A percentile compares a stretch with the other conserved stretches of the same genome.
Evolutionary conservation across 2,113 vertebrate species (phyloP).

Genomic region (Melanerpes aurifrons): DNA sequence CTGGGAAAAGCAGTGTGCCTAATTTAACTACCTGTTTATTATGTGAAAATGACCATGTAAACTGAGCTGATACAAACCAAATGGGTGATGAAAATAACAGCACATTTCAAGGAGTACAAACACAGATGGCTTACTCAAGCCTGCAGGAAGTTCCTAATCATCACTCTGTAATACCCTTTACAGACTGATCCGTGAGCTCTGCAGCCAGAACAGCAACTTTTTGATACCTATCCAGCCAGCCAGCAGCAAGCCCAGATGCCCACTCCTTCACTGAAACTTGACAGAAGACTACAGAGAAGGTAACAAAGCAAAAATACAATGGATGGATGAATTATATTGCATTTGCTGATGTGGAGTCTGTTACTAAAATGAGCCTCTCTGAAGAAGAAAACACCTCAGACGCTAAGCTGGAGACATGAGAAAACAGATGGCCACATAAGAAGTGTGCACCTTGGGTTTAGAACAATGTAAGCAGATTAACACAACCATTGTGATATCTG

Average conservation of each 20-base stretch:
- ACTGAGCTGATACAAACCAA: slow-evolving; percentile 64
- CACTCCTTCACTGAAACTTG: background rate
- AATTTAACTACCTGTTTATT: slow-evolving; percentile 71
- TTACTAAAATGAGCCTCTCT: background rate
- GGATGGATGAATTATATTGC: background rate
- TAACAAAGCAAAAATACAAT: background rate
- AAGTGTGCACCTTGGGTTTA: background rate
- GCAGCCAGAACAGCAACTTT: background rate
- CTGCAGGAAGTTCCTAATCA: slow-evolving; percentile 64
- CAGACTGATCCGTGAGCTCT: slow-evolving; percentile 5
- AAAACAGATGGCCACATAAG: background rate
- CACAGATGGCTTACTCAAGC: slow-evolving; percentile 35
- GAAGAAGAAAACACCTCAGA: background rate
- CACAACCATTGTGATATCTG: background rate
- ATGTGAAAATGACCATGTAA: slow-evolving; percentile 66
- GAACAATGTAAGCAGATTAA: background rate
- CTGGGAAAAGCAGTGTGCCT: slow-evolving; percentile 26
- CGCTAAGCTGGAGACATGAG: background rate
- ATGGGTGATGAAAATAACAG: slow-evolving; percentile 66
- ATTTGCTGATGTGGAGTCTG: background rate
- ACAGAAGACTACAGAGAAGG: background rate
- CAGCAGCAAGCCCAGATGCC: background rate
- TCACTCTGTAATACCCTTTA: background rate
- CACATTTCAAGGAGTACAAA: slow-evolving; percentile 52
- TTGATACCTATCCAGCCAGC: background rate